Evolutionary conservation across 2,888 invertebrate genomes (phyloP).

Genomic region (Flexamia atlantica): DNA sequence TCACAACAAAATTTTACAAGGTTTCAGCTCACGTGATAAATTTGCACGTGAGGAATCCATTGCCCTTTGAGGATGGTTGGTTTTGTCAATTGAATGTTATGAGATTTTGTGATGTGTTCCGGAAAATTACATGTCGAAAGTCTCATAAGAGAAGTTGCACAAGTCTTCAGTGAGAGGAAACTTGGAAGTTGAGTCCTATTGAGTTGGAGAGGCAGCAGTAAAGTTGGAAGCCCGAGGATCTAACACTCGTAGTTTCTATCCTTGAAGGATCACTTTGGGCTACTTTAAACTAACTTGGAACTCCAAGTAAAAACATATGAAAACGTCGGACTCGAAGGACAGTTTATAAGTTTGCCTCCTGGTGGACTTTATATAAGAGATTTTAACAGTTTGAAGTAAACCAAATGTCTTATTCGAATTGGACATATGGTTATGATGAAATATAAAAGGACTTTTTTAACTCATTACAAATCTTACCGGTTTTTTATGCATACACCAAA

Average conservation of each 20-base stretch:
- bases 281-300: conserved; percentile 26
- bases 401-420: too few species aligned
- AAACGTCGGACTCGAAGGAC: not conserved
- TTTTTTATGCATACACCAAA: too few species aligned
- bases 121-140: conserved; percentile 45
- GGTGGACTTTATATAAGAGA: not conserved
- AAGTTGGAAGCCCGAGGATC: conserved; percentile 42
- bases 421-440: too few species aligned
- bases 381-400: too few species aligned
- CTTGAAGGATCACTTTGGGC: conserved; percentile 37
- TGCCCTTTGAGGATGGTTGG: too few species aligned
- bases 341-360: not conserved
- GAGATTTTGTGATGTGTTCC: conserved; percentile 23
- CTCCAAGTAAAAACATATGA: conserved; percentile 25
- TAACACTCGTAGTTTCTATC: conserved; percentile 25
- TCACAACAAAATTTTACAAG: too few species aligned
- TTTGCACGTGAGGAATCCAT: too few species aligned
- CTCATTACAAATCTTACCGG: too few species aligned
- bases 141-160: conserved; percentile 31
- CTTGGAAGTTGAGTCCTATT: conserved; percentile 11
- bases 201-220: conserved; percentile 31
- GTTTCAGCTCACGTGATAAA: too few species aligned
- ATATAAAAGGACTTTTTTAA: too few species aligned
- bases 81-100: not conserved
- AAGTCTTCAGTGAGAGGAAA: conserved; percentile 25